Evolutionary conservation across 2,888 invertebrate genomes (phyloP).

Genomic region (Crocallis elinguaria): DNA sequence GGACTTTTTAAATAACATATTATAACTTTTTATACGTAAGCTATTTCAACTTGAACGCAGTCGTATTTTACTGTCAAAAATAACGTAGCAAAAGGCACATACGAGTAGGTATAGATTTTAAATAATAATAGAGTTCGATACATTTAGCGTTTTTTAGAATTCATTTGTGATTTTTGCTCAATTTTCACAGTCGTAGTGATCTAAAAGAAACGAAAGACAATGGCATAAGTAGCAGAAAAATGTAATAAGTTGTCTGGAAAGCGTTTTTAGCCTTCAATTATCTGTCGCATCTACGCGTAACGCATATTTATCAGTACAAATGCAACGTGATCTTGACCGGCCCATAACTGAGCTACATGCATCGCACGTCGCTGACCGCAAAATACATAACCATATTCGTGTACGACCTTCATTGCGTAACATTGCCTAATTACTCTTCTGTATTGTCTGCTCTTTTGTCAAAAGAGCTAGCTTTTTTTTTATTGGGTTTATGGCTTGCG

Average conservation of each 20-base stretch:
- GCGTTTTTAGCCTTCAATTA: slow-evolving; percentile 15
- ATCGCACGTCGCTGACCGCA: slow-evolving; percentile 27
- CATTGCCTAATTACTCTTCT: slow-evolving; percentile 19
- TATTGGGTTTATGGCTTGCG: background rate
- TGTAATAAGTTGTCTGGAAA: background rate
- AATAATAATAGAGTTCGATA: too few relatives aligned
- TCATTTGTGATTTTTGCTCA: too few relatives aligned
- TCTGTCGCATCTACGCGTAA: slow-evolving; percentile 19
- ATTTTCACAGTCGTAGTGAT: too few relatives aligned
- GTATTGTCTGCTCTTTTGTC: slow-evolving; percentile 18
- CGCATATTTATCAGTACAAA: slow-evolving; percentile 11
- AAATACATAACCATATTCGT: slow-evolving; percentile 27
- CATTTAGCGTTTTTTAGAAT: too few relatives aligned
- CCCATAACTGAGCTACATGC: slow-evolving; percentile 22
- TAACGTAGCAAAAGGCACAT: too few relatives aligned
- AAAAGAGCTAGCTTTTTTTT: slow-evolving; percentile 9
- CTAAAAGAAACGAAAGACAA: background rate
- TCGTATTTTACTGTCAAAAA: too few relatives aligned
- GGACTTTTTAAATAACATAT: too few relatives aligned
- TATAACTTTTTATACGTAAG: too few relatives aligned
- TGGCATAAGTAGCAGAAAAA: background rate
- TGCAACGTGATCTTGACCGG: slow-evolving; percentile 27
- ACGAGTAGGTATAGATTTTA: too few relatives aligned
- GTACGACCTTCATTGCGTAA: slow-evolving; percentile 29
- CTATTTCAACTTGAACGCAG: too few relatives aligned